phyloP scores from a whole-genome alignment of 2,888 invertebrate genomes.

The Antitype chi region DNA sequence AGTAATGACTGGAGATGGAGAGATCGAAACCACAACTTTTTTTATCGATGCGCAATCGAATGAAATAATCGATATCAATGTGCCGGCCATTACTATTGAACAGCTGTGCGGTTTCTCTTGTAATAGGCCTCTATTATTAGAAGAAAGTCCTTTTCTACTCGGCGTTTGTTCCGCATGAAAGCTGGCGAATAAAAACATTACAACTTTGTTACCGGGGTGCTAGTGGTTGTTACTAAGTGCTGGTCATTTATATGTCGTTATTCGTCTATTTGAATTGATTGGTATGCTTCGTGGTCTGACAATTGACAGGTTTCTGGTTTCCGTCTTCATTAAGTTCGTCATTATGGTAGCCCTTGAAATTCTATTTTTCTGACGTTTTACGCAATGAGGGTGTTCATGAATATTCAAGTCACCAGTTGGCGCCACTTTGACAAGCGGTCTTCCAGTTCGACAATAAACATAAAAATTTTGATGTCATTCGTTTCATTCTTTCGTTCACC shows the following conservation, averaged over 20 bases:
- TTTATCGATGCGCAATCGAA: constrained; percentile 49
- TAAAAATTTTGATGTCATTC: no score
- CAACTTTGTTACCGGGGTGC: constrained; percentile 23
- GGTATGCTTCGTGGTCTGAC: constrained; percentile 4
- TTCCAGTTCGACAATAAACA: no score
- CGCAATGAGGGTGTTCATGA: no score
- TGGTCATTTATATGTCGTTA: constrained; percentile 8
- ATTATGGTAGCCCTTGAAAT: no score
- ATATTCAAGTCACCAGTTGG: no score
- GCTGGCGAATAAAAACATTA: constrained; percentile 55
- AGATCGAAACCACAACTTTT: constrained; percentile 44
- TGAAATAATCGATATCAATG: constrained; percentile 61
- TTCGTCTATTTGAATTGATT: constrained; percentile 6
- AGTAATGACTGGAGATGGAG: constrained; percentile 36
- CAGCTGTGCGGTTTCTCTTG: constrained; percentile 69
- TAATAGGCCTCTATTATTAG: constrained; percentile 68
- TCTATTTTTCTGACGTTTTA: no score
- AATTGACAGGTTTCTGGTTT: constrained; percentile 6
- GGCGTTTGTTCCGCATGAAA: constrained; percentile 65
- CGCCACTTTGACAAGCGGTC: no score
- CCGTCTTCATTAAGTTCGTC: background rate
- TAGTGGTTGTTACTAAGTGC: constrained; percentile 11
- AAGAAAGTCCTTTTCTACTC: constrained; percentile 75
- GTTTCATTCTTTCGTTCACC: no score
- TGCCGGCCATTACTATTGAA: constrained; percentile 52